Conservation (phyloP, 37 sponge, comb jelly and placozoan species). For the Ephydatia muelleri region DNA sequence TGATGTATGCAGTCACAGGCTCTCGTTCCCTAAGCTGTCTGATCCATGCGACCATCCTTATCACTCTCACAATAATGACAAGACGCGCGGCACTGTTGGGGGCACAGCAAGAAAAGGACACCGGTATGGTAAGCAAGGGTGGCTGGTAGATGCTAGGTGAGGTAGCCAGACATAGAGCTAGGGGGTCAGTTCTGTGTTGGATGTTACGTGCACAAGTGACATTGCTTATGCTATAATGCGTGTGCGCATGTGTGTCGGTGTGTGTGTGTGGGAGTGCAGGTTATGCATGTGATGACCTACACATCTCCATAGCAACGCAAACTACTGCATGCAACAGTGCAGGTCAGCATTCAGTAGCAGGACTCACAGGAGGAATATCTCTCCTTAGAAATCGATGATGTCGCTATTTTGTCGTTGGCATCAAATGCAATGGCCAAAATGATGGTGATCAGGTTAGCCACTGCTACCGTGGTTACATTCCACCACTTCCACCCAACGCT, state of each 20-base stretch:
- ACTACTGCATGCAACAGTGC: too few species aligned
- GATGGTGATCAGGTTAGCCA: constrained; percentile 33
- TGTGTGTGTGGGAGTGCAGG: too few species aligned
- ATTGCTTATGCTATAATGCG: too few species aligned
- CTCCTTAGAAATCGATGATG: neutral
- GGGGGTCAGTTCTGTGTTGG: neutral
- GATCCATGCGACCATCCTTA: constrained; percentile 44
- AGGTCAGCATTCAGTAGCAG: neutral
- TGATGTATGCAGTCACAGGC: constrained; percentile 10
- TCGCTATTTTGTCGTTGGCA: neutral
- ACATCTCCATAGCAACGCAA: too few species aligned
- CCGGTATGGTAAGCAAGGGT: neutral
- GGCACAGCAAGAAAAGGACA: neutral
- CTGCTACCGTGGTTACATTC: constrained; percentile 29
- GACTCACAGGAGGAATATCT: constrained; percentile 3
- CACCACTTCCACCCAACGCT: constrained; percentile 56
- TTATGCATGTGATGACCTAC: too few species aligned
- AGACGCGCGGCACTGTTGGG: constrained; percentile 9
- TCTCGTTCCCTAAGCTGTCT: constrained; percentile 27
- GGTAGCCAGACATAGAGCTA: neutral
- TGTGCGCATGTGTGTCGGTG: too few species aligned
- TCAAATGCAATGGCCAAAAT: constrained; percentile 4
- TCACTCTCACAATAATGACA: constrained; percentile 11
- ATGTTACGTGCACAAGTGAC: too few species aligned
- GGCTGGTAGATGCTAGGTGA: neutral